Percentiles rank a stretch among this genome's conserved stretches.
phyloP scores from a whole-genome alignment of 2,888 invertebrate species.

The Drosophila multiciliata region DNA sequence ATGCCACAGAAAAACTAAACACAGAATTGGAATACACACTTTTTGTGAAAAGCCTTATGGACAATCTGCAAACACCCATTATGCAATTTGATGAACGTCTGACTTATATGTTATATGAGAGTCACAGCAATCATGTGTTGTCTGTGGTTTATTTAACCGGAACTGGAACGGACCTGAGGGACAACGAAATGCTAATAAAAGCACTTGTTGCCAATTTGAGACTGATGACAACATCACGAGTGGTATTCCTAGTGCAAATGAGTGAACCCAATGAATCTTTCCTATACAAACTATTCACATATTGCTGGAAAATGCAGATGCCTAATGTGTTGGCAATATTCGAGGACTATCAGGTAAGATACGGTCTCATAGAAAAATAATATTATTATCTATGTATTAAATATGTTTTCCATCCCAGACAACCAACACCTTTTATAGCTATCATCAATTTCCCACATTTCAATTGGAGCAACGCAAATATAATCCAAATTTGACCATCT shows the following conservation, averaged over 20 bases:
- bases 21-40: background rate
- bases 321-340: constrained; percentile 74
- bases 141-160: constrained; percentile 59
- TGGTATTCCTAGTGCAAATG: constrained; percentile 68
- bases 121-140: constrained; percentile 54
- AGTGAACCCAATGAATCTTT: constrained; percentile 28
- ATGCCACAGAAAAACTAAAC: constrained; percentile 6
- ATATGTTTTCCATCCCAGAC: constrained; percentile 28
- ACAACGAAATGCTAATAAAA: constrained; percentile 55
- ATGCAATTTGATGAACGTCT: constrained; percentile 66
- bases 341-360: constrained; percentile 61
- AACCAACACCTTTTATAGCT: constrained; percentile 64
- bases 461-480: constrained; percentile 52
- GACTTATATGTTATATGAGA: constrained; percentile 57
- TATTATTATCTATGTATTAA: background rate
- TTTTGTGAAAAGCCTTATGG: constrained; percentile 50
- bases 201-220: constrained; percentile 62
- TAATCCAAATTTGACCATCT: constrained; percentile 35
- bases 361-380: too few species aligned
- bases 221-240: constrained; percentile 67
- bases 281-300: constrained; percentile 57
- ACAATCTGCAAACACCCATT: constrained; percentile 58
- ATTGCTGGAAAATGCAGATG: constrained; percentile 68
- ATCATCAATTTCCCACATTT: constrained; percentile 71
- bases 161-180: constrained; percentile 28